These are phyloP conservation scores for Poeciliopsis presidionis DNA, from an alignment of 2,797 vertebrate species.

Conservation along the genomic window DNA sequence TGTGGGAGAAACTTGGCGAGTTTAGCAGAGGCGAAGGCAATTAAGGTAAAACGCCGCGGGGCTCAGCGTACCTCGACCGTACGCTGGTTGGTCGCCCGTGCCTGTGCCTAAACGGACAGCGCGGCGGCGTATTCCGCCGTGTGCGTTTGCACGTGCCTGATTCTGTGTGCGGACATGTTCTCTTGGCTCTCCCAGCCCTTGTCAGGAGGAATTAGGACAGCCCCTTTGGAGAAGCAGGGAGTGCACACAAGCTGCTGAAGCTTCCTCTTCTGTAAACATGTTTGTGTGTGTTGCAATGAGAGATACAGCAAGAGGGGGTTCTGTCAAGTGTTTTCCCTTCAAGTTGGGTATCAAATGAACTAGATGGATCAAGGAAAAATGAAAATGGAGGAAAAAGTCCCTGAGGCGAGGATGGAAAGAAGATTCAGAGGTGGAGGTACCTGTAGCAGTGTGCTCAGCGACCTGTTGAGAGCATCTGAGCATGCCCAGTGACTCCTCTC, in stretches of 20 bases:
- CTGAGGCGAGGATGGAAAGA: neutral
- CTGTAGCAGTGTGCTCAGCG: constrained; percentile 51
- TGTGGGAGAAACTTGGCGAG: constrained; percentile 19
- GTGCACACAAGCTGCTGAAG: constrained; percentile 72
- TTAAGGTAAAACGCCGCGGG: constrained; percentile 68
- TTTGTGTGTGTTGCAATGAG: constrained; percentile 1
- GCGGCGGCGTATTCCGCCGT: constrained; percentile 29
- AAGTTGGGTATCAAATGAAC: constrained; percentile 3
- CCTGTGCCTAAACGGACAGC: constrained; percentile 40
- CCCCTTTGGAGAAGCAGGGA: constrained; percentile 66
- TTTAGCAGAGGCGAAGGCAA: constrained; percentile 57
- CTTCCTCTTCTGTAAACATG: constrained; percentile 40
- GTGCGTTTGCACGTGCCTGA: constrained; percentile 19
- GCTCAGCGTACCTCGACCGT: constrained; percentile 33
- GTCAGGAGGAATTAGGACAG: constrained; percentile 84
- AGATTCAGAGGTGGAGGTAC: constrained; percentile 25
- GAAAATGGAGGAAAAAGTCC: neutral
- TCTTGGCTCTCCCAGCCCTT: constrained; percentile 78
- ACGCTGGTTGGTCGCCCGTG: constrained; percentile 41
- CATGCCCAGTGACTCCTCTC: constrained; percentile 57
- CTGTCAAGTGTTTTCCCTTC: constrained; percentile 34
- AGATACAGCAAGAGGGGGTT: constrained; percentile 1
- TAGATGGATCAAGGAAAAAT: constrained; percentile 19
- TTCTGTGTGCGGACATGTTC: constrained; percentile 56
- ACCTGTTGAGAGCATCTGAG: constrained; percentile 68